Percentiles rank a stretch among this genome's conserved stretches.
Conservation (phyloP, 1,140 invertebrate species). For the Camponotus vicinus region DNA sequence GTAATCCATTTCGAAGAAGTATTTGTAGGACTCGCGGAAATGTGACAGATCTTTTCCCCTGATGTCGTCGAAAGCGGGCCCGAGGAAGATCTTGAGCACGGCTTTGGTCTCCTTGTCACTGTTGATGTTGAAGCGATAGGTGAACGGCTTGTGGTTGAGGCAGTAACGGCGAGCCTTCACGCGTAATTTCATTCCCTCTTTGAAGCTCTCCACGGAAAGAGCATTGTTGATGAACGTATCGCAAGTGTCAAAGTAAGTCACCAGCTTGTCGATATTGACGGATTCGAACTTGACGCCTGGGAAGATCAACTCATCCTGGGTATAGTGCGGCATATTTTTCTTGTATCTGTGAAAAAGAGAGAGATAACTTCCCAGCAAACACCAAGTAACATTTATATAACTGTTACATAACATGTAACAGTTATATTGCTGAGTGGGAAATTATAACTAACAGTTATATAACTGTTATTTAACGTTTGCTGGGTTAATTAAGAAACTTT, state of each 20-base stretch:
- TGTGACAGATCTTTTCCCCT: slow-evolving; percentile 74
- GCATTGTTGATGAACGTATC: slow-evolving; percentile 83
- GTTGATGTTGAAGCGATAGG: slow-evolving; percentile 86
- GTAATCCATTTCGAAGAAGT: slow-evolving; percentile 85
- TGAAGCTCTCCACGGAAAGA: slow-evolving; percentile 82
- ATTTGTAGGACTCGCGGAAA: slow-evolving; percentile 81
- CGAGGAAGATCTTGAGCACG: slow-evolving; percentile 83
- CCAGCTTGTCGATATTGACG: slow-evolving; percentile 88
- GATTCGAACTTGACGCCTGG: slow-evolving; percentile 88
- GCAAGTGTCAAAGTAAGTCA: slow-evolving; percentile 86
- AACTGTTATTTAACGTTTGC: not conserved
- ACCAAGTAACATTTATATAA: too few relatives aligned
- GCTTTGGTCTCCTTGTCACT: slow-evolving; percentile 85
- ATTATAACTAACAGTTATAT: too few relatives aligned
- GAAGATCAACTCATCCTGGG: slow-evolving; percentile 86
- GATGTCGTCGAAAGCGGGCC: slow-evolving; percentile 82
- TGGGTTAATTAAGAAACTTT: not conserved
- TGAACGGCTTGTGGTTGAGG: slow-evolving; percentile 90
- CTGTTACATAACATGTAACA: too few relatives aligned
- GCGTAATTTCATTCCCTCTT: slow-evolving; percentile 78
- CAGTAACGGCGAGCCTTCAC: slow-evolving; percentile 85
- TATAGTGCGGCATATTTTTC: slow-evolving; percentile 79
- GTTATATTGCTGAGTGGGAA: too few relatives aligned
- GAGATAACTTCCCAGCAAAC: too few relatives aligned
- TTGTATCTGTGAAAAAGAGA: slow-evolving; percentile 79